phyloP scores from a whole-genome alignment of 2,113 vertebrate genomes.

The Oreochromis tanganicae region DNA sequence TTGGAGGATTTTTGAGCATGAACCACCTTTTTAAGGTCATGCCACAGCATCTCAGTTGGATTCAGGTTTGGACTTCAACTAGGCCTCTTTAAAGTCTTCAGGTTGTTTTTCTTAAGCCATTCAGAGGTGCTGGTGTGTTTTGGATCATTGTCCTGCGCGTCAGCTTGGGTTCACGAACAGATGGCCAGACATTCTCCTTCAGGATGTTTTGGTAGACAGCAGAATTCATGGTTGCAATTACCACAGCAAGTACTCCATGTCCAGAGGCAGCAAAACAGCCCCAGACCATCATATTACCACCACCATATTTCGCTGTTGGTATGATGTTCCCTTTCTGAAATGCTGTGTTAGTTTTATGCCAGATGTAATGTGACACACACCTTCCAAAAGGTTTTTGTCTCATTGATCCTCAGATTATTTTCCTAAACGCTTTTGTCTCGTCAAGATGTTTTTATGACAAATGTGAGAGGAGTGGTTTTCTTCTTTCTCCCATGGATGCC shows the following conservation, averaged over 20 bases:
- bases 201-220: not conserved
- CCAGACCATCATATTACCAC: not conserved
- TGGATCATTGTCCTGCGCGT: not conserved
- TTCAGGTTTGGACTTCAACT: not conserved
- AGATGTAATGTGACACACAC: not conserved
- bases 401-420: not conserved
- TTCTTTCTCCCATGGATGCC: not conserved
- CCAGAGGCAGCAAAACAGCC: not conserved
- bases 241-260: not conserved
- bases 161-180: not conserved
- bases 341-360: not conserved
- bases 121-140: not conserved
- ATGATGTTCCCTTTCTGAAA: not conserved
- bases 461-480: not conserved
- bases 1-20: not conserved
- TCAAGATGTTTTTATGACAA: not conserved
- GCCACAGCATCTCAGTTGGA: not conserved
- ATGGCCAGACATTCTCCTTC: not conserved
- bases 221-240: not conserved
- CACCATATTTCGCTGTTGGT: not conserved
- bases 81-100: not conserved
- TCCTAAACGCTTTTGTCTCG: not conserved
- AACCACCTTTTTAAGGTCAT: not conserved
- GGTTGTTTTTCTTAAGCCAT: not conserved
- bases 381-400: not conserved